Percentiles rank a stretch among this genome's conserved stretches.
Evolutionary conservation across 1,140 invertebrate genomes (phyloP).

Genomic region (Gryon sp.): DNA sequence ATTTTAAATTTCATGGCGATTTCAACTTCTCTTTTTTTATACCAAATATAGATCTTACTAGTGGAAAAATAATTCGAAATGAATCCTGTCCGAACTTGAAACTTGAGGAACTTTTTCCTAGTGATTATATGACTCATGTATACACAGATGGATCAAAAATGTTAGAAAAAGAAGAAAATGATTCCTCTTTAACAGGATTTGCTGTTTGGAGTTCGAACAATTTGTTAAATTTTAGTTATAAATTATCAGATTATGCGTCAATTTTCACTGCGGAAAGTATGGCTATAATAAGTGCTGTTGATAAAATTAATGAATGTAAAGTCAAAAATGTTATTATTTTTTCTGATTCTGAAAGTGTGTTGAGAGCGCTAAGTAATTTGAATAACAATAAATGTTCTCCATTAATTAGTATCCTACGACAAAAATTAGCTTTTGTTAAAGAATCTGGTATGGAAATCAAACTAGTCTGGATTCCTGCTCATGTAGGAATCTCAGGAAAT

Average conservation of each 20-base stretch:
- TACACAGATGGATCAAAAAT: background rate
- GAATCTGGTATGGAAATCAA: background rate
- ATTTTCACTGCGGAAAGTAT: constrained; percentile 4
- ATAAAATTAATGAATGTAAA: background rate
- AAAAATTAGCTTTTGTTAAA: constrained; percentile 1
- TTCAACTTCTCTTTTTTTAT: background rate
- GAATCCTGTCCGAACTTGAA: background rate
- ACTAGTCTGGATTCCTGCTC: constrained; percentile 7
- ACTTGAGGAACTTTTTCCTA: background rate
- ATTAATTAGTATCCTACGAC: background rate
- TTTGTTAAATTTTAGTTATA: background rate
- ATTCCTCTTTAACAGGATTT: background rate
- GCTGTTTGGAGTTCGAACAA: background rate
- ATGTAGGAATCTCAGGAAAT: background rate
- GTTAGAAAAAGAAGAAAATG: background rate
- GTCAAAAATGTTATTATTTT: constrained; percentile 4
- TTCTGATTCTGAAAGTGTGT: constrained; percentile 8
- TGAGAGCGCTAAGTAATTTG: background rate
- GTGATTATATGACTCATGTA: background rate
- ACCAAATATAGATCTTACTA: background rate
- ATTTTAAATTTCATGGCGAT: background rate
- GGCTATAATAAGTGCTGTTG: background rate
- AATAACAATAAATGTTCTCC: constrained; percentile 1
- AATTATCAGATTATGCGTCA: background rate
- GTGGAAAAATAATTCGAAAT: background rate